These are phyloP conservation scores for Spodoptera picta DNA, from an alignment of 2,888 invertebrate species.

Conservation along the genomic window DNA sequence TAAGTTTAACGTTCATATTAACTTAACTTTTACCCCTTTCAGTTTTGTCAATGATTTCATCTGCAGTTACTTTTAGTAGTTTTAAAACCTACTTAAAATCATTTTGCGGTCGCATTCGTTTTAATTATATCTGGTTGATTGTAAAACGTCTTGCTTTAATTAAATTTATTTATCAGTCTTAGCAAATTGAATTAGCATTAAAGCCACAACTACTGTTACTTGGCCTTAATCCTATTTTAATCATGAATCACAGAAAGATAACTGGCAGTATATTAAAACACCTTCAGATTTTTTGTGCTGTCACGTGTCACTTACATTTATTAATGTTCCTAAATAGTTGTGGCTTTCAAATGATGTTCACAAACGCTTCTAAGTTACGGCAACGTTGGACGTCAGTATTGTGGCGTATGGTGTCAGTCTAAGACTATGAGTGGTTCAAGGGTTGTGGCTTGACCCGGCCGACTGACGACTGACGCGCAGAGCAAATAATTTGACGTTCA, in stretches of 20 bases:
- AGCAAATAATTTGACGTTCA: conserved; percentile 62
- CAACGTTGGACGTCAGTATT: conserved; percentile 50
- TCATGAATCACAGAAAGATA: too few relatives aligned
- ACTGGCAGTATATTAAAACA: too few relatives aligned
- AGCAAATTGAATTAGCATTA: too few relatives aligned
- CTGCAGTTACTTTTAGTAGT: background rate
- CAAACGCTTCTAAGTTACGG: conserved; percentile 49
- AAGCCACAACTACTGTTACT: too few relatives aligned
- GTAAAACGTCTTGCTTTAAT: too few relatives aligned
- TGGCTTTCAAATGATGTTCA: conserved; percentile 31
- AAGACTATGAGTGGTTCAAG: conserved; percentile 45
- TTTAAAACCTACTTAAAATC: too few relatives aligned
- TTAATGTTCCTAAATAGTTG: conserved; percentile 28
- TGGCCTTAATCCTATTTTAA: too few relatives aligned
- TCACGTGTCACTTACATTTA: conserved; percentile 15
- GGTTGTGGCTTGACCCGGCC: conserved; percentile 55
- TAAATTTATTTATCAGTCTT: too few relatives aligned
- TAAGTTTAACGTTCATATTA: conserved; percentile 4
- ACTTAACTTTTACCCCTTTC: background rate
- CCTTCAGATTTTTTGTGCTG: background rate
- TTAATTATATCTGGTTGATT: too few relatives aligned
- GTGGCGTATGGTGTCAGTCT: conserved; percentile 54
- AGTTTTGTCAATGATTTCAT: background rate
- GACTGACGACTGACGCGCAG: conserved; percentile 50
- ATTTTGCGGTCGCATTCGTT: too few relatives aligned